These are phyloP conservation scores for Argynnis bischoffii DNA, from an alignment of 2,888 invertebrate species.

Conservation along the genomic window DNA sequence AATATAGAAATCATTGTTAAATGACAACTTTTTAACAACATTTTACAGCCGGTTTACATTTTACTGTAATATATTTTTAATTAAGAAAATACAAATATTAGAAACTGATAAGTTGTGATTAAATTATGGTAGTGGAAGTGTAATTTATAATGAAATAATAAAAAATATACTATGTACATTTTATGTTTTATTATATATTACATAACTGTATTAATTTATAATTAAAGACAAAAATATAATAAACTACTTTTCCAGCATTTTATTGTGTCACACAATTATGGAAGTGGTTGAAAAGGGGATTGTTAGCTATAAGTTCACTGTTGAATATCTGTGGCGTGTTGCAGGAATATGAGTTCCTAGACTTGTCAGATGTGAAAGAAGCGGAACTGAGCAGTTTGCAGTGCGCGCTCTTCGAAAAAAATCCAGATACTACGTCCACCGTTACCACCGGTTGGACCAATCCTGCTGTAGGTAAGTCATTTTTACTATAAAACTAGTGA, in stretches of 20 bases:
- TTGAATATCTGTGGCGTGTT: constrained; percentile 64
- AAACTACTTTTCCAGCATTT: constrained; percentile 8
- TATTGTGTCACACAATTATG: constrained; percentile 32
- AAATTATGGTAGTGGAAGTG: too few relatives aligned
- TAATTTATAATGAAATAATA: too few relatives aligned
- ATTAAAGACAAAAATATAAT: too few relatives aligned
- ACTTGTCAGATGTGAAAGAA: constrained; percentile 87
- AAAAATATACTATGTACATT: too few relatives aligned
- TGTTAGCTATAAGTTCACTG: constrained; percentile 35
- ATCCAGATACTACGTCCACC: constrained; percentile 58
- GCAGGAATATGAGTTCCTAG: constrained; percentile 88
- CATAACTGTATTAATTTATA: too few relatives aligned
- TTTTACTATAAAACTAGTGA: not conserved
- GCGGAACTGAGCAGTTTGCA: constrained; percentile 85
- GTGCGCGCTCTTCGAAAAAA: constrained; percentile 80
- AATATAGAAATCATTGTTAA: too few relatives aligned
- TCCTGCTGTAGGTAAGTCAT: constrained; percentile 62
- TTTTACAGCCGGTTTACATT: too few relatives aligned
- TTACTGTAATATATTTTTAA: too few relatives aligned
- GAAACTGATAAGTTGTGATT: too few relatives aligned
- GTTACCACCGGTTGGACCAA: constrained; percentile 60
- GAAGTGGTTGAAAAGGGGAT: constrained; percentile 38
- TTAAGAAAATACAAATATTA: too few relatives aligned
- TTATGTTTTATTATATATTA: too few relatives aligned
- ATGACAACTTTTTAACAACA: too few relatives aligned